These are phyloP conservation scores for Yponomeuta sedellus DNA, from an alignment of 2,888 invertebrate genomes.

Conservation along the genomic window DNA sequence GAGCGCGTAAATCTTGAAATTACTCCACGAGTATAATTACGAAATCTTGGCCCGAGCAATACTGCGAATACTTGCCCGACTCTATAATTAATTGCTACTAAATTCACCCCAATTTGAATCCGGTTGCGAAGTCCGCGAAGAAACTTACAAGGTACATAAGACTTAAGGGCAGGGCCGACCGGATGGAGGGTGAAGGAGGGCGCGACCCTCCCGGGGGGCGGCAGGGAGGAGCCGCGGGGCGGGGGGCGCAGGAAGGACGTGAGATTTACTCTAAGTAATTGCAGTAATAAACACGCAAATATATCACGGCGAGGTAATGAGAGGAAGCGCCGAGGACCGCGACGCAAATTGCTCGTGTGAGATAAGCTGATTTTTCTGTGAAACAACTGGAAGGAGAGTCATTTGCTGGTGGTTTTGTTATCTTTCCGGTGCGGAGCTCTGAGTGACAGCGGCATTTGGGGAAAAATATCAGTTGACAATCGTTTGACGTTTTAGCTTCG, in stretches of 20 bases:
- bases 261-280: constrained; percentile 78
- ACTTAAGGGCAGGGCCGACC: constrained; percentile 74
- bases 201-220: constrained; percentile 59
- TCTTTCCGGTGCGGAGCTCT: neutral
- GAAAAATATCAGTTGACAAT: neutral
- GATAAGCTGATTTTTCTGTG: constrained; percentile 68
- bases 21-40: constrained; percentile 43
- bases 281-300: constrained; percentile 78
- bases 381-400: constrained; percentile 34
- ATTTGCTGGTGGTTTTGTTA: constrained; percentile 18
- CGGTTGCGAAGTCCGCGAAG: constrained; percentile 74
- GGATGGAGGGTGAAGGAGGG: constrained; percentile 72
- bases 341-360: constrained; percentile 75
- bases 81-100: constrained; percentile 76
- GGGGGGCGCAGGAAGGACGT: constrained; percentile 69
- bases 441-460: neutral
- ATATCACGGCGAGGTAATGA: constrained; percentile 75
- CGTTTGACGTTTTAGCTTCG: neutral
- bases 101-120: constrained; percentile 76
- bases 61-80: constrained; percentile 64
- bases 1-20: constrained; percentile 20
- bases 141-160: constrained; percentile 76
- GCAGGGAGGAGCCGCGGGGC: constrained; percentile 34
- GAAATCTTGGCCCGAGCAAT: constrained; percentile 55
- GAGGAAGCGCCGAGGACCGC: constrained; percentile 73